These are phyloP conservation scores for Cataglyphis hispanica DNA, from an alignment of 1,140 invertebrate species.

Conservation along the genomic window DNA sequence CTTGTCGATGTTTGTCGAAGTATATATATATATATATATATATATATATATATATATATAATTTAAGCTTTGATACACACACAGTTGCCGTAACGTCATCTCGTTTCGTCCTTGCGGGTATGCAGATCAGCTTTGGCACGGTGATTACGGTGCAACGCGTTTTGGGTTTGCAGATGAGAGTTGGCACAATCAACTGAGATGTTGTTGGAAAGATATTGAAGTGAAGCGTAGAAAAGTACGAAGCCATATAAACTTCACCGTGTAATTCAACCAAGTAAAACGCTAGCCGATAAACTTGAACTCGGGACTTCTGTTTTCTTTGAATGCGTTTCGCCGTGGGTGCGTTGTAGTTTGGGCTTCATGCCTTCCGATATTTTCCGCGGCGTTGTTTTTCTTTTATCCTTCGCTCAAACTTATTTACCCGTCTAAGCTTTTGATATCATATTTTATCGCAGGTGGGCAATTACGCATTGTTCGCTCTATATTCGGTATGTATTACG, in stretches of 20 bases:
- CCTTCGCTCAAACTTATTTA: constrained; percentile 33
- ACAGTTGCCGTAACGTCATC: constrained; percentile 39
- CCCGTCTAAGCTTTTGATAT: constrained; percentile 36
- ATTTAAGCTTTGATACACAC: constrained; percentile 27
- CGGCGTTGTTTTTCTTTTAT: constrained; percentile 37
- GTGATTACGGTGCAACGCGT: constrained; percentile 39
- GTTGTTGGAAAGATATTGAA: constrained; percentile 61
- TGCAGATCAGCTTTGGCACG: constrained; percentile 39
- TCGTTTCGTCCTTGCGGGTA: constrained; percentile 11
- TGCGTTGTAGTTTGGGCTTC: not conserved
- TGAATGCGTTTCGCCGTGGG: constrained; percentile 45
- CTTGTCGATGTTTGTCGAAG: constrained; percentile 49
- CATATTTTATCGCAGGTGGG: constrained; percentile 34
- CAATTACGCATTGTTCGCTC: constrained; percentile 24
- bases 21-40: too few relatives aligned
- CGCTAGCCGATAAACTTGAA: constrained; percentile 65
- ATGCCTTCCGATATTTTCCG: constrained; percentile 27
- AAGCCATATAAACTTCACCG: constrained; percentile 58
- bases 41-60: too few relatives aligned
- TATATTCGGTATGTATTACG: constrained; percentile 18
- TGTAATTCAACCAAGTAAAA: constrained; percentile 66
- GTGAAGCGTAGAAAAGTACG: constrained; percentile 49
- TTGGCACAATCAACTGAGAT: constrained; percentile 46
- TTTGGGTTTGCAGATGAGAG: constrained; percentile 65
- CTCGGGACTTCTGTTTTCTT: constrained; percentile 53